Evolutionary conservation across 2,888 invertebrate genomes (phyloP), one percentile per base, ranked within the genome.

Genomic region (Spilarctia lutea): DNA sequence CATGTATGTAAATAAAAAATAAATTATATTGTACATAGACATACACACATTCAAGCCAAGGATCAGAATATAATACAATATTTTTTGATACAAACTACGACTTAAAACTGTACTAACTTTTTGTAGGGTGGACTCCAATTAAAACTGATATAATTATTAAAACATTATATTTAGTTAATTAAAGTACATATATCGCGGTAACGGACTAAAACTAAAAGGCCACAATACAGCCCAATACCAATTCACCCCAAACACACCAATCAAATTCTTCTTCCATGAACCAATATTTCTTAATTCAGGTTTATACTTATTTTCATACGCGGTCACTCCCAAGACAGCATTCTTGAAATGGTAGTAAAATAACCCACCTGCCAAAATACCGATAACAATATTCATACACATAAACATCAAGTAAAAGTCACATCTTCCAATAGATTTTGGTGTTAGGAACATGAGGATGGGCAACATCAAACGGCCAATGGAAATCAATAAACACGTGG

Each of bases 231-330:
- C 89, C 48, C 87, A 87, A 63, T 90, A 90, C 94, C 94, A 94
- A n/a, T 79, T 90, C 6, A 96, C 92, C 0, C 99, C 99, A 79
- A 98, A 96, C 4, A 97, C 97, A 82, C 96, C 96, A 74, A 96
- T 91, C 13, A 98, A 83, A 91, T 99, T 99, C 66, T 96, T 91
- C 76, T 92, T 96, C 95, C 96, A 96, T 0, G 97, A 97, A 3
- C 96, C 88, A 93, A 97, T 95, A 87, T 97, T 97, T 11, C 94
- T 94, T 35, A 82, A 72, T n/a, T 90, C 91, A 72, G 95, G 94
- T 24, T 30, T 56, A 65, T 96, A 96, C 68, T 74, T 84, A 67
- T 84, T 80, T 60, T 94, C 93, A 33, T 90, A 86, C 0, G 97
- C 88, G 0, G 97, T 96, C 81, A 96, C 92, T 0, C 96, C 96